Base-by-base conservation (phyloP, 2,113 vertebrate genomes). In the Sitta europaea region DNA sequence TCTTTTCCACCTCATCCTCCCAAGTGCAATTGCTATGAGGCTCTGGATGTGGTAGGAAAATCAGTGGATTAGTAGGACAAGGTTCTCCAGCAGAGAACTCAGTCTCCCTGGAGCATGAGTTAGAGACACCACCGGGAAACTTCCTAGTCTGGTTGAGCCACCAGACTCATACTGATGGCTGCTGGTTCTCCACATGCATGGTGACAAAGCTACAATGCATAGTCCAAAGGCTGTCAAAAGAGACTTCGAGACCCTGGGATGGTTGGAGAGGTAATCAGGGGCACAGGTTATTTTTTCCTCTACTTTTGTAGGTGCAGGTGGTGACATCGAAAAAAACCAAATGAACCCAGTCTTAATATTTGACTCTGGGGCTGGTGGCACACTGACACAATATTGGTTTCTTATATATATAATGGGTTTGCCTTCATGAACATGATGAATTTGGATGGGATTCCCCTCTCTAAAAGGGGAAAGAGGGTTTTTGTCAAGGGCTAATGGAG, bases 161-260 rank as follows among this genome's bases (percentile, higher is more conserved):
- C 35, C 17, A 10, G 27, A 33, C 25, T 57, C 4, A 5, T 10
- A 1, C 6, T 22, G 0, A 12, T 4, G 50, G 8, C 23, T 65
- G 20, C 35, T 66, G 12, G 10, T 28, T 8, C 6, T 58, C 18
- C 12, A 4, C 0, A 0, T 33, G 11, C 0, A 0, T 40, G 17
- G 35, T 42, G 57, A 15, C 5, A 11, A 29, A 71, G 21, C 54
- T 12, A 23, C 54, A 86, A 15, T 3, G 1, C 2, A 0, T 19
- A 31, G 22, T 59, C 14, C 47, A n/a, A 53, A 70, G 40, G 10
- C 48, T 54, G 11, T 38, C 23, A 54, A 38, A 87, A 70, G 43
- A 51, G 65, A n/a, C 9, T n/a, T 54, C 2, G 8, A 6, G n/a
- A 33, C 20, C 18, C 23, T 61, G 38, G 9, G 9, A 16, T 40